Evolutionary conservation across 2,888 invertebrate species (phyloP), one percentile per base, ranked within the genome.

Genomic region (Muscina levida): DNA sequence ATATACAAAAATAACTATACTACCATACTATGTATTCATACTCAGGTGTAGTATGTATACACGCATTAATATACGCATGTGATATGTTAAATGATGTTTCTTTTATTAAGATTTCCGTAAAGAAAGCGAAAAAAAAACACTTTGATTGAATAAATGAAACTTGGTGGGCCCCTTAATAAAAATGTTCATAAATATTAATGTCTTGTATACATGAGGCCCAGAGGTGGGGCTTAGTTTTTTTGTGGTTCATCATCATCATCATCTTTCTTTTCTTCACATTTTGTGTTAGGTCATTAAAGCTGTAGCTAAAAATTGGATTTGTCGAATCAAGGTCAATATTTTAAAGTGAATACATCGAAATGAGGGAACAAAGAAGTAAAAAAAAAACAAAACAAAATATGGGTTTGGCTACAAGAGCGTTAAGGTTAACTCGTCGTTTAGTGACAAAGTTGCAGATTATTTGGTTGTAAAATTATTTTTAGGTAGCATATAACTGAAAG

Each of bases 101-200:
- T 51, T 51, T 51, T 51, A 10, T 22, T 51, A 22, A 17, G 46
- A 46, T 46, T 46, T 17, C 46, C 51, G 15, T 15, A 46, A 46
- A 5, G 17, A 46, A n/a, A 15, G 17, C n/a, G 17, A 22, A 51
- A 6, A 13, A 22, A 19, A 51, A 51, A 51, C 51, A 51, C 10
- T 71, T 57, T 51, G 51, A 48, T 51, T 70, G 56, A 59, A 59
- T 56, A 17, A 15, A 26, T 39, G 17, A 71, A 31, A 59, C 39
- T 39, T 56, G 56, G 10, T 59, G 59, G 39, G 39, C 17, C 10
- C 15, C 57, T n/a, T n/a, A 1, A 59, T 39, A 24, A 59, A 59
- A 59, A 13, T 42, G 10, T 67, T 72, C 51, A 77, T 72, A 59
- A 77, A 77, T 77, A 72, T 72, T 77, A 48, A 77, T 72, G 39